Percentiles rank a stretch among this genome's conserved stretches.
phyloP scores from a whole-genome alignment of 1,140 invertebrate genomes.

The Aphaenogaster floridana region DNA sequence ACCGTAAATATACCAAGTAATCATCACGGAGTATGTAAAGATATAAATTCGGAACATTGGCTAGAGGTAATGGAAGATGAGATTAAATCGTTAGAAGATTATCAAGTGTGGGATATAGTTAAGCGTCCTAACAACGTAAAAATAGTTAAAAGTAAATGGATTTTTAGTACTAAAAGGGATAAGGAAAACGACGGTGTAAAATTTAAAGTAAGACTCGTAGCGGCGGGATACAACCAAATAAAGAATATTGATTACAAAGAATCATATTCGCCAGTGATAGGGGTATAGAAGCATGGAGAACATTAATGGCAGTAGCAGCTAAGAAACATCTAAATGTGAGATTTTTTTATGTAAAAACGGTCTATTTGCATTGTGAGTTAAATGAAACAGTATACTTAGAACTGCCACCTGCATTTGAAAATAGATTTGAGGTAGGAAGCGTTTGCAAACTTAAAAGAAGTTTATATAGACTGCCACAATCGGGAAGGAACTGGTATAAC shows the following conservation, averaged over 20 bases:
- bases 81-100: too few species aligned
- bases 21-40: too few species aligned
- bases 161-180: neutral
- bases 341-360: slow-evolving; percentile 35
- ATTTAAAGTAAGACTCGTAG: slow-evolving; percentile 31
- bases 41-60: too few species aligned
- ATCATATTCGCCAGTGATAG: slow-evolving; percentile 27
- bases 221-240: slow-evolving; percentile 40
- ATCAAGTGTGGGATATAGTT: too few species aligned
- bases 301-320: neutral
- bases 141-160: slow-evolving; percentile 44
- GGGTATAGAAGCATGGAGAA: slow-evolving; percentile 18
- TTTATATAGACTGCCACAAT: slow-evolving; percentile 30
- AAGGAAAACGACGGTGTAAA: neutral
- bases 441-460: slow-evolving; percentile 23
- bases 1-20: too few species aligned
- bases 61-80: too few species aligned
- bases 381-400: neutral
- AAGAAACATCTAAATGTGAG: neutral
- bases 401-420: slow-evolving; percentile 14
- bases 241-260: slow-evolving; percentile 29
- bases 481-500: neutral
- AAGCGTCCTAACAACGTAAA: neutral
- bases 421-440: neutral
- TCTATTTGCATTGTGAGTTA: slow-evolving; percentile 12